Percentiles rank a stretch among this genome's conserved stretches.
phyloP scores from a whole-genome alignment of 2,888 invertebrate species.

The Phyto melanocephala region DNA sequence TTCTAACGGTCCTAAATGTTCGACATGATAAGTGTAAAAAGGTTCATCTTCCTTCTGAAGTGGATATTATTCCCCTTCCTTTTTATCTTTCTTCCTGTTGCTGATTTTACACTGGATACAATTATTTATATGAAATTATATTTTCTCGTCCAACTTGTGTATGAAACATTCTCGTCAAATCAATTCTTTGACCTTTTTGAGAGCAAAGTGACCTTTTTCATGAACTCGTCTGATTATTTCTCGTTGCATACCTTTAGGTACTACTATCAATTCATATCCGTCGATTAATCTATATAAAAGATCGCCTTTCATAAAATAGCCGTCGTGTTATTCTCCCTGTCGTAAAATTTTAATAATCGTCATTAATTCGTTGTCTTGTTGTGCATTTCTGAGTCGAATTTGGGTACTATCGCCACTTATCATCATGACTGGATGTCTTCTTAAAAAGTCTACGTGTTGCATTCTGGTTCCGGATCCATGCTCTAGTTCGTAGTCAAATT shows the following conservation, averaged over 20 bases:
- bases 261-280: constrained; percentile 55
- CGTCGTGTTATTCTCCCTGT: constrained; percentile 35
- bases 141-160: constrained; percentile 46
- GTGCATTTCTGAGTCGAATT: constrained; percentile 43
- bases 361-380: constrained; percentile 62
- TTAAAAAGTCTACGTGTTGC: constrained; percentile 54
- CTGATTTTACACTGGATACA: constrained; percentile 46
- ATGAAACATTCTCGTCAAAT: constrained; percentile 34
- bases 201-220: constrained; percentile 65
- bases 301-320: constrained; percentile 57
- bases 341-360: constrained; percentile 52
- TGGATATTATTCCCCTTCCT: constrained; percentile 49
- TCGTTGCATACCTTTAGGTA: constrained; percentile 50
- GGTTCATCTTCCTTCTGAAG: constrained; percentile 25
- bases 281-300: constrained; percentile 58
- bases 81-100: constrained; percentile 44
- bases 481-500: constrained; percentile 65
- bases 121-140: constrained; percentile 22
- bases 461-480: constrained; percentile 61
- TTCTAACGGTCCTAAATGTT: constrained; percentile 54
- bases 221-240: constrained; percentile 63
- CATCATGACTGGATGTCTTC: constrained; percentile 58
- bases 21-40: constrained; percentile 34
- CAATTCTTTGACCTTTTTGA: constrained; percentile 40
- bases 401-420: constrained; percentile 43